These are phyloP conservation scores for Lycodopsis pacificus DNA, from an alignment of 2,797 vertebrate genomes.

Conservation along the genomic window DNA sequence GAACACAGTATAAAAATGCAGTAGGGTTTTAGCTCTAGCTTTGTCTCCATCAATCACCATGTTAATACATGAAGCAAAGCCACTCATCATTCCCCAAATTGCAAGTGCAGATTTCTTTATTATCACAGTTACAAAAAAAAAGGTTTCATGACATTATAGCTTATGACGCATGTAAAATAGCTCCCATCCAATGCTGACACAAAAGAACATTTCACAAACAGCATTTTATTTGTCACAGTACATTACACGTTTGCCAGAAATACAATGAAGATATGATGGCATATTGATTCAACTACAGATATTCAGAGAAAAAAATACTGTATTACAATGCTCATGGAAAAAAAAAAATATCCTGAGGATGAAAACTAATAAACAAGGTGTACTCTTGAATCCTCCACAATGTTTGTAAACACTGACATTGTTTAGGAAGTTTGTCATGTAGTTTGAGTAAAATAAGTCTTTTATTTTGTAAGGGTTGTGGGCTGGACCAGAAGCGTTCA, in stretches of 20 bases:
- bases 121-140: slow-evolving; percentile 58
- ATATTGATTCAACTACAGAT: slow-evolving; percentile 41
- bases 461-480: background rate
- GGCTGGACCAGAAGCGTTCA: background rate
- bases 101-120: slow-evolving; percentile 57
- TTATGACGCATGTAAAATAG: slow-evolving; percentile 60
- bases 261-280: slow-evolving; percentile 40
- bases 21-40: slow-evolving; percentile 47
- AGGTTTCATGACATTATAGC: slow-evolving; percentile 47
- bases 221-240: slow-evolving; percentile 47
- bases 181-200: slow-evolving; percentile 41
- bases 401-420: slow-evolving; percentile 58
- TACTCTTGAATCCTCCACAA: slow-evolving; percentile 33
- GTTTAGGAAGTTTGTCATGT: slow-evolving; percentile 31
- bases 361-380: slow-evolving; percentile 43
- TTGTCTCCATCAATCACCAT: slow-evolving; percentile 47
- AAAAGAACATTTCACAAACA: slow-evolving; percentile 51
- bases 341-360: slow-evolving; percentile 69
- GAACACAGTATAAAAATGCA: slow-evolving; percentile 57
- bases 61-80: slow-evolving; percentile 55
- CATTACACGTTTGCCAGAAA: slow-evolving; percentile 58
- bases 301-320: slow-evolving; percentile 46
- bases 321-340: slow-evolving; percentile 31
- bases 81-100: slow-evolving; percentile 42
- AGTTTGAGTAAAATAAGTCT: slow-evolving; percentile 2